Conservation (phyloP, 1,140 invertebrate species). For the Macrosteles quadrilineatus region DNA sequence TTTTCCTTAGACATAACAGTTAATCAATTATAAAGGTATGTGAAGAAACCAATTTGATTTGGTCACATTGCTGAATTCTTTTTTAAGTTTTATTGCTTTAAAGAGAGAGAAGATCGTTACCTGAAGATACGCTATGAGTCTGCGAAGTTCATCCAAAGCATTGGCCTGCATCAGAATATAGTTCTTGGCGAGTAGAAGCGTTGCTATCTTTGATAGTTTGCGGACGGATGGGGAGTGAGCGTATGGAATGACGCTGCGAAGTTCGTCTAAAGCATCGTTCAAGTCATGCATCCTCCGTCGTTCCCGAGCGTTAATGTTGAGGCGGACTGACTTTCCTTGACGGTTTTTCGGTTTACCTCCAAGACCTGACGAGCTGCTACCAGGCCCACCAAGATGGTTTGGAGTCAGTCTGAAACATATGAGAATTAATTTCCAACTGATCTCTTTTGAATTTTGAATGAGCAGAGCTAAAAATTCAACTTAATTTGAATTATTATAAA, state of each 20-base stretch:
- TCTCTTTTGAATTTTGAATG: too few relatives aligned
- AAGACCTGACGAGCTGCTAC: conserved; percentile 8
- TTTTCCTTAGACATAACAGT: too few relatives aligned
- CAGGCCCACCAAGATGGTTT: conserved; percentile 11
- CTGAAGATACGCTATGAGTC: conserved; percentile 61
- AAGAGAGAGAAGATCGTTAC: conserved; percentile 49
- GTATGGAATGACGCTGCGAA: conserved; percentile 90
- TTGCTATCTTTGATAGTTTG: conserved; percentile 99
- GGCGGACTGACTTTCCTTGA: conserved; percentile 82
- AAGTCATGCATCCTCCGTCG: conserved; percentile 95
- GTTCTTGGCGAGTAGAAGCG: conserved; percentile 95
- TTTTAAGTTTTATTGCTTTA: too few relatives aligned
- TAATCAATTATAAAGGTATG: too few relatives aligned
- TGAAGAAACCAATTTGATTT: too few relatives aligned
- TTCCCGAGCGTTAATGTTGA: conserved; percentile 95
- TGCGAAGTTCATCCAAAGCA: conserved; percentile 85
- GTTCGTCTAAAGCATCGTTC: conserved; percentile 94
- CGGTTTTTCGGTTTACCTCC: conserved; percentile 68
- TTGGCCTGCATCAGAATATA: conserved; percentile 98
- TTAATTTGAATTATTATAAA: too few relatives aligned
- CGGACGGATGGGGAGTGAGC: conserved; percentile 96
- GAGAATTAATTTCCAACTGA: too few relatives aligned
- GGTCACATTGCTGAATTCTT: too few relatives aligned
- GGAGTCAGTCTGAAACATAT: conserved; percentile 7
- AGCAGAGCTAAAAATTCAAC: too few relatives aligned